Conservation (phyloP, 2,797 vertebrate species). For the Myripristis murdjan region DNA sequence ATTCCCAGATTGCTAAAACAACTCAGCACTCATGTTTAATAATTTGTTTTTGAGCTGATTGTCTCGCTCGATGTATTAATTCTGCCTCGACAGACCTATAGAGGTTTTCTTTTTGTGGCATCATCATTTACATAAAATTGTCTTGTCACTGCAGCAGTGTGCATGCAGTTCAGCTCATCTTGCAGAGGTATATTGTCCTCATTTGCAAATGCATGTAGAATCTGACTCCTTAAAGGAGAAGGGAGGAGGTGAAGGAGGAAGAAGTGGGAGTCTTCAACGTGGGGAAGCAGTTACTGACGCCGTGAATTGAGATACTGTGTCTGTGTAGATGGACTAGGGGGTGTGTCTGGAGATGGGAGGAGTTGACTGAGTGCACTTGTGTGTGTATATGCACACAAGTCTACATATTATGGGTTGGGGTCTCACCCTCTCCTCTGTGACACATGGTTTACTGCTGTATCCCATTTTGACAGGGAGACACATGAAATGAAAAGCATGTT, state of each 20-base stretch:
- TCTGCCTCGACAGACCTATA: conserved; percentile 5
- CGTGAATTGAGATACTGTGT: conserved; percentile 55
- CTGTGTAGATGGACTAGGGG: conserved; percentile 55
- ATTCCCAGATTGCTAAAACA: conserved; percentile 57
- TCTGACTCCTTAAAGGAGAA: conserved; percentile 33
- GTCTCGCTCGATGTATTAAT: conserved; percentile 39
- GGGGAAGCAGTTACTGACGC: conserved; percentile 36
- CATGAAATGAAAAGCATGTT: background rate
- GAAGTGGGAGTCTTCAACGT: conserved; percentile 22
- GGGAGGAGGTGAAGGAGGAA: background rate
- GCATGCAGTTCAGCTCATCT: conserved; percentile 23
- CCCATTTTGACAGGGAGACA: conserved; percentile 69
- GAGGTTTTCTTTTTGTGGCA: conserved; percentile 19
- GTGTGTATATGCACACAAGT: conserved; percentile 27
- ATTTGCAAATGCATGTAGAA: conserved; percentile 43
- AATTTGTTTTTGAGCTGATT: conserved; percentile 20
- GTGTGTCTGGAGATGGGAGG: conserved; percentile 61
- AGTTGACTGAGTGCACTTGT: conserved; percentile 16
- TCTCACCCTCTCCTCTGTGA: conserved; percentile 49
- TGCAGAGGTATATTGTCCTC: conserved; percentile 38
- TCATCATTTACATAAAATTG: conserved; percentile 24
- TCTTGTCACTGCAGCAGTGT: conserved; percentile 17
- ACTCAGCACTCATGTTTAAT: conserved; percentile 42
- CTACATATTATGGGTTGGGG: conserved; percentile 34
- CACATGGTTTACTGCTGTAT: conserved; percentile 71